Conservation (phyloP, 1,140 invertebrate genomes). For the Bombus affinis region DNA sequence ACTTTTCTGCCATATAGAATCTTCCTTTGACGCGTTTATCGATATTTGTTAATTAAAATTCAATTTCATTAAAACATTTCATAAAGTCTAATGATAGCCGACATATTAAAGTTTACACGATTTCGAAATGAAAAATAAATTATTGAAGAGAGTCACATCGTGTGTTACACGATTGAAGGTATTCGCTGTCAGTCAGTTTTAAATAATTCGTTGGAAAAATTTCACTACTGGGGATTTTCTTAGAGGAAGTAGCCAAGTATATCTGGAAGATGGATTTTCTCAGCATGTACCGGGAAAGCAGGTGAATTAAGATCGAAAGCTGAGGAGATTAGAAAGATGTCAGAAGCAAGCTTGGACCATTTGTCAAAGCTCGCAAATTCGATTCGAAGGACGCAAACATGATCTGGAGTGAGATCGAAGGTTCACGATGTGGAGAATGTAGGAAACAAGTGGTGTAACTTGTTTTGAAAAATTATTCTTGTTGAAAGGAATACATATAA, state of each 20-base stretch:
- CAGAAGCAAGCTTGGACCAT: conserved; percentile 37
- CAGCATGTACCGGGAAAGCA: neutral
- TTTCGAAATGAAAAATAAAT: neutral
- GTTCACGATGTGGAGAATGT: conserved; percentile 15
- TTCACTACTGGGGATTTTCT: too few species aligned
- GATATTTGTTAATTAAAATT: neutral
- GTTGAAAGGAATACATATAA: neutral
- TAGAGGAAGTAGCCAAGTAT: neutral
- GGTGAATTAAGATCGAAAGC: conserved; percentile 31
- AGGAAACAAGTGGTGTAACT: neutral
- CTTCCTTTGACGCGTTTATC: neutral
- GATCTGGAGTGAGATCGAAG: conserved; percentile 1
- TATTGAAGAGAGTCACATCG: too few species aligned
- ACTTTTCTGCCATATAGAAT: neutral
- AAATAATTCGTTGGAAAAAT: neutral
- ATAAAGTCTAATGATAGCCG: neutral
- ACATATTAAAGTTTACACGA: neutral
- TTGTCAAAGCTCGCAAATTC: conserved; percentile 47
- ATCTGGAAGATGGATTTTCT: conserved; percentile 11
- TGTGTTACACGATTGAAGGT: too few species aligned
- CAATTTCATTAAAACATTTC: neutral
- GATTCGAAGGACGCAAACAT: conserved; percentile 17
- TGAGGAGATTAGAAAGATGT: conserved; percentile 45
- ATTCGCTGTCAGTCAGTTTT: neutral
- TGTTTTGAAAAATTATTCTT: neutral